phyloP scores from a whole-genome alignment of 2,113 vertebrate genomes.

The Perca schrenkii region DNA sequence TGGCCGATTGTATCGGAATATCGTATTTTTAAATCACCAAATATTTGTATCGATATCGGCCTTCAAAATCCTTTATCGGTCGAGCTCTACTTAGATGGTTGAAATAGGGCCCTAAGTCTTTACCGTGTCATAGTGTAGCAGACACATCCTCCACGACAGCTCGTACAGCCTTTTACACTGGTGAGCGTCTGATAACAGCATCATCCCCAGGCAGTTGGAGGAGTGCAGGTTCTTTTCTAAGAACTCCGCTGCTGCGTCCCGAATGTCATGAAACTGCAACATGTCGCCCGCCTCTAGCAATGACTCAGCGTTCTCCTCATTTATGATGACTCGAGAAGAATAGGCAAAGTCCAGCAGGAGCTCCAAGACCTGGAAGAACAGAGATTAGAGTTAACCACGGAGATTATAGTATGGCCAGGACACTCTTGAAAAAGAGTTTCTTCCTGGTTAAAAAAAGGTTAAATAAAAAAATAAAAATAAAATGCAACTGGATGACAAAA shows the following conservation, averaged over 20 bases:
- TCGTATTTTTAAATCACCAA: too few relatives aligned
- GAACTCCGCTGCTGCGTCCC: constrained; percentile 93
- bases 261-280: constrained; percentile 95
- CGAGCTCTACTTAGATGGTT: too few relatives aligned
- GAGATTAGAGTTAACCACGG: background rate
- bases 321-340: constrained; percentile 93
- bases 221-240: constrained; percentile 93
- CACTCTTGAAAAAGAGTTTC: too few relatives aligned
- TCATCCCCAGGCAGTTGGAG: constrained; percentile 95
- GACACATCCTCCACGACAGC: constrained; percentile 94
- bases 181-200: constrained; percentile 94
- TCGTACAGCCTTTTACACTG: constrained; percentile 94
- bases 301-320: constrained; percentile 95
- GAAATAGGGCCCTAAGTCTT: background rate
- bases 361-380: constrained; percentile 86
- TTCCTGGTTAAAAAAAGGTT: too few relatives aligned
- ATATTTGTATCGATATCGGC: too few relatives aligned
- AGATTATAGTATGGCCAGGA: background rate
- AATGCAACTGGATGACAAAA: background rate
- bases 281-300: constrained; percentile 95
- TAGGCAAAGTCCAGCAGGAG: constrained; percentile 95
- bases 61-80: too few relatives aligned
- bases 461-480: too few relatives aligned
- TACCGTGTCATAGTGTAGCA: constrained; percentile 92
- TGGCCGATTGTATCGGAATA: too few relatives aligned